Evolutionary conservation across 2,888 invertebrate species (phyloP).

Genomic region (Microplitis manilae): DNA sequence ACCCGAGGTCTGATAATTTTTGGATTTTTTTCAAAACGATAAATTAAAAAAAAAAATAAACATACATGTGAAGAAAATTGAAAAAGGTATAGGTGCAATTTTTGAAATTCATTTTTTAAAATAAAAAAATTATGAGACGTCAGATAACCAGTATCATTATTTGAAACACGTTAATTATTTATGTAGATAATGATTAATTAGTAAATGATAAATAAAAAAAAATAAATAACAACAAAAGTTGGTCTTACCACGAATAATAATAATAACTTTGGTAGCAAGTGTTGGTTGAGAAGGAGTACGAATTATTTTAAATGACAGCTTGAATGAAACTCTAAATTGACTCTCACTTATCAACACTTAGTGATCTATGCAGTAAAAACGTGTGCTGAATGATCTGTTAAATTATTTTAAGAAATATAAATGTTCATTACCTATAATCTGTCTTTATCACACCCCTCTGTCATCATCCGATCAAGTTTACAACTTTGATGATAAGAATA

Average conservation of each 20-base stretch:
- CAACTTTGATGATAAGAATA: background rate
- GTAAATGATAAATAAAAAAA: background rate
- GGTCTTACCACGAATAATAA: background rate
- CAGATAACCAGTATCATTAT: too few relatives aligned
- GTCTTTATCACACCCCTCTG: slow-evolving; percentile 16
- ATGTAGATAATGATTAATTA: background rate
- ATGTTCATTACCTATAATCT: slow-evolving; percentile 8
- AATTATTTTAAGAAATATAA: slow-evolving; percentile 11
- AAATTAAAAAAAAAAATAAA: too few relatives aligned
- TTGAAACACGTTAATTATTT: too few relatives aligned
- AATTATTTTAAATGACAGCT: slow-evolving; percentile 56
- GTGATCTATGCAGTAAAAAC: slow-evolving; percentile 41
- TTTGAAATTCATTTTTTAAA: too few relatives aligned
- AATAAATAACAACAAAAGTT: background rate
- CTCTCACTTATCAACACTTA: slow-evolving; percentile 63
- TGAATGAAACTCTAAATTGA: slow-evolving; percentile 62
- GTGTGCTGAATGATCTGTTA: slow-evolving; percentile 17
- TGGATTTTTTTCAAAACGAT: too few relatives aligned
- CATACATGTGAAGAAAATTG: too few relatives aligned
- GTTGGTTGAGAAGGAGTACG: slow-evolving; percentile 28
- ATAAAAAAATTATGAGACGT: too few relatives aligned
- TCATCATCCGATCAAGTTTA: background rate
- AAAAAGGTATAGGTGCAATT: too few relatives aligned
- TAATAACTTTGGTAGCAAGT: background rate
- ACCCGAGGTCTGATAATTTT: too few relatives aligned